Evolutionary conservation across 2,113 vertebrate species (phyloP).

Genomic region (Carassius carassius): DNA sequence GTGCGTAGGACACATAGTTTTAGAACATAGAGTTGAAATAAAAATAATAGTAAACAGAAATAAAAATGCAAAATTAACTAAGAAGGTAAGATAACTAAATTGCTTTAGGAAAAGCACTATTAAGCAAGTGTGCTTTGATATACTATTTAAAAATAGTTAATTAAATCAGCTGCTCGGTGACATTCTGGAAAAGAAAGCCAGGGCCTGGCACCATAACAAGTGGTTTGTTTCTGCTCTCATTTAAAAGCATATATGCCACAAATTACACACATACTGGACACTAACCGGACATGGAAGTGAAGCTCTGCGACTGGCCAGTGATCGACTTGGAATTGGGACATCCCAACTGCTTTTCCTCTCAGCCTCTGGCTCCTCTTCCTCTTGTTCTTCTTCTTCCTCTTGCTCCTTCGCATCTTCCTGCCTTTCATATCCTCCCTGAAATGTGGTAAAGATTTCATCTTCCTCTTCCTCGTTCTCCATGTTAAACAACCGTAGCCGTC

Average conservation of each 20-base stretch:
- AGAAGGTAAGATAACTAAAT: neutral
- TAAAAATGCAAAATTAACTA: neutral
- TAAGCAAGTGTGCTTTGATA: neutral
- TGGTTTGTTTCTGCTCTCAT: neutral
- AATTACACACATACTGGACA: neutral
- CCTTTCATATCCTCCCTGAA: slow-evolving; percentile 14
- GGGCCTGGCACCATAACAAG: neutral
- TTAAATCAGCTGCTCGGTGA: neutral
- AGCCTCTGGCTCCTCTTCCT: slow-evolving; percentile 77
- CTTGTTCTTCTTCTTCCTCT: slow-evolving; percentile 72
- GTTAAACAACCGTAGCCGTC: neutral
- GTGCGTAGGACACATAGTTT: too few relatives aligned
- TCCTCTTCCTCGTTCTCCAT: slow-evolving; percentile 49
- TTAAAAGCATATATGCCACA: neutral
- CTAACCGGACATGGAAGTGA: slow-evolving; percentile 86
- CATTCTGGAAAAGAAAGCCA: neutral
- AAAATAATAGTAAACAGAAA: neutral
- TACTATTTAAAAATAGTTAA: slow-evolving; percentile 13
- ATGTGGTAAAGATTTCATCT: slow-evolving; percentile 33
- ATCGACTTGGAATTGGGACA: slow-evolving; percentile 30
- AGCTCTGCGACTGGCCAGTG: slow-evolving; percentile 74
- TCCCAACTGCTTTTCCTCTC: slow-evolving; percentile 63
- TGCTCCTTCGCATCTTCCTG: slow-evolving; percentile 20
- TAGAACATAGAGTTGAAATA: neutral
- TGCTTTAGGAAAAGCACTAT: neutral